phyloP scores from a whole-genome alignment of 2,797 vertebrate genomes.

The Sciaenops ocellatus region DNA sequence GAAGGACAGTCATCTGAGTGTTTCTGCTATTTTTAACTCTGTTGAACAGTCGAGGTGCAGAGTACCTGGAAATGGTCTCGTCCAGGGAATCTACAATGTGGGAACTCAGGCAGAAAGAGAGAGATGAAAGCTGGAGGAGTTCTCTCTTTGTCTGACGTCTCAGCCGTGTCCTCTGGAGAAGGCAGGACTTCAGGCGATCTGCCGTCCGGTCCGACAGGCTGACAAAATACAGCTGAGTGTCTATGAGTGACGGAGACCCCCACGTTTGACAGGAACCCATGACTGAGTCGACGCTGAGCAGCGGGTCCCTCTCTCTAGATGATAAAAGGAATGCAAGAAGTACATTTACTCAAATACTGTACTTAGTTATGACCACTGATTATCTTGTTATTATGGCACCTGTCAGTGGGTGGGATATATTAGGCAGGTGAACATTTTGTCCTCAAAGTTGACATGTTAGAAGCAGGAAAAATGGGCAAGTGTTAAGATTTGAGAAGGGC shows the following conservation, averaged over 20 bases:
- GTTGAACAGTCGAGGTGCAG: neutral
- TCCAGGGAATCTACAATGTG: conserved; percentile 75
- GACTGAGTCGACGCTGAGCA: conserved; percentile 74
- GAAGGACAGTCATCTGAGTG: neutral
- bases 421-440: no score
- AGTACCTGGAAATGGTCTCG: conserved; percentile 88
- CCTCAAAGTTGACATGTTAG: no score
- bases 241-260: conserved; percentile 74
- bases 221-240: conserved; percentile 63
- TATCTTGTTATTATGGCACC: no score
- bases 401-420: no score
- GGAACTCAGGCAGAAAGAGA: conserved; percentile 92
- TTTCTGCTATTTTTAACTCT: neutral
- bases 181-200: neutral
- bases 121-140: conserved; percentile 82
- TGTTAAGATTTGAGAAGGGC: no score
- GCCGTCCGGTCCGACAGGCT: conserved; percentile 30
- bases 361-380: neutral
- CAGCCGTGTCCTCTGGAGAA: conserved; percentile 32
- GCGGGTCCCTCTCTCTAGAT: conserved; percentile 48
- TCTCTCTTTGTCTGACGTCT: conserved; percentile 64
- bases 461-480: no score
- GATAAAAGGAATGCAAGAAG: neutral
- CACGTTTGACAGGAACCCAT: conserved; percentile 76
- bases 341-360: neutral